Evolutionary conservation across 2,113 vertebrate species (phyloP), one percentile per base, ranked within the genome.

Genomic region (Orthonyx spaldingii): DNA sequence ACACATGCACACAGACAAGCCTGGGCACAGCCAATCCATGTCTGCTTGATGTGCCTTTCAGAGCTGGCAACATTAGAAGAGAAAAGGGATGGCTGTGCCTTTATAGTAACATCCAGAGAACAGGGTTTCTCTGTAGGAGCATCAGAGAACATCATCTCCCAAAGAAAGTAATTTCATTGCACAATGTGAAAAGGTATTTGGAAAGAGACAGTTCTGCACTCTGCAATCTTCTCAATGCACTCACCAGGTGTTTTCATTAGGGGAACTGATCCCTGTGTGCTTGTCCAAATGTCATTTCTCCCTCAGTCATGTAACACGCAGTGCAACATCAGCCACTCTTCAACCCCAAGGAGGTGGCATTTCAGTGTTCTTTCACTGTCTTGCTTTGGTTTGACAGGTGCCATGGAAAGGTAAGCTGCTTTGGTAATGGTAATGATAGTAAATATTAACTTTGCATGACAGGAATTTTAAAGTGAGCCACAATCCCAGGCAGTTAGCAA

Each of bases 281-380:
- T 84, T 81, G 33, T 37, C 14, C 39, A 60, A 82, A 89, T 39
- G 24, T 18, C 1, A 35, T 49, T 89, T 39, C 22, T 63, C 10
- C 21, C 42, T 13, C 2, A 20, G 33, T 44, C 10, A 4, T 7
- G 7, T 9, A 42, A 17, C 1, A 1, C 11, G 18, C 0, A 0
- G 12, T 17, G 42, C 1, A 6, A 19, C 4, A 6, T 44, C 32
- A 74, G 22, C 19, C 15, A 15, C 59, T 41, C 27, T 59, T 65
- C 37, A 50, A 23, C 4, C 9, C 23, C 32, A 46, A 55, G 35
- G 53, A 81, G 10, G 20, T 26, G 21, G 33, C 32, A 65, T 89
- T 90, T 66, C 50, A 84, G 10, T 1, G 1, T 16, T 55, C 26
- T 42, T 63, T 50, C 24, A 41, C 12, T 64, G 44, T 26, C 37